A percentile compares a stretch with the other conserved stretches of the same genome.
Conservation (phyloP, 2,888 invertebrate genomes). For the Cerastis rubricosa region DNA sequence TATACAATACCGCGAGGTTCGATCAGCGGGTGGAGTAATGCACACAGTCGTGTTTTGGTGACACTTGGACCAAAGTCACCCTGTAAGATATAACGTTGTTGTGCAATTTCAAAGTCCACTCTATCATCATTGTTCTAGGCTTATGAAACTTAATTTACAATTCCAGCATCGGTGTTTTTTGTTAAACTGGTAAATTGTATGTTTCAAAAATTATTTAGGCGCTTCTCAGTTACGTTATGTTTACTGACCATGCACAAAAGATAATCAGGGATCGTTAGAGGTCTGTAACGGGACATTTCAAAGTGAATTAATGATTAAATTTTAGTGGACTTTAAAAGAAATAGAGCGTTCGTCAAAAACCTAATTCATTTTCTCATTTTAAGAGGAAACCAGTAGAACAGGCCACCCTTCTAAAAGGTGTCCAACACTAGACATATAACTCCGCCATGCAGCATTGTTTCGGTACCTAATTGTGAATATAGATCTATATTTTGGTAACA, state of each 20-base stretch:
- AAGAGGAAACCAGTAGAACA: background rate
- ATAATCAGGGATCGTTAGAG: background rate
- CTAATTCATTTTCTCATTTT: background rate
- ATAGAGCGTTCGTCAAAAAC: background rate
- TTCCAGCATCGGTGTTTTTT: background rate
- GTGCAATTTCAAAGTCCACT: slow-evolving; percentile 8
- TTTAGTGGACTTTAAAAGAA: background rate
- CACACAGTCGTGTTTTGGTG: slow-evolving; percentile 26
- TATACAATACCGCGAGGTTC: slow-evolving; percentile 36
- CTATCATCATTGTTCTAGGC: background rate
- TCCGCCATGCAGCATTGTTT: background rate
- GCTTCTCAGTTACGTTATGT: background rate
- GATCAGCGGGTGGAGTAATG: slow-evolving; percentile 25
- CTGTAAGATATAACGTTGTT: background rate
- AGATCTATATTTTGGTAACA: too few relatives aligned
- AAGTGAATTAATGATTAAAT: background rate
- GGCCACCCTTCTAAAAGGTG: too few relatives aligned
- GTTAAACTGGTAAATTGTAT: background rate
- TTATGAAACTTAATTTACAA: slow-evolving; percentile 10
- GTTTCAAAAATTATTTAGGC: background rate
- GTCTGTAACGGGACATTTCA: background rate
- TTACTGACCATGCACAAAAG: background rate
- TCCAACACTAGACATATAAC: background rate
- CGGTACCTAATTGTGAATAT: too few relatives aligned
- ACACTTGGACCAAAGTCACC: slow-evolving; percentile 29